These are phyloP conservation scores for Gallirallus australis DNA, from an alignment of 2,797 vertebrate genomes.

Conservation along the genomic window DNA sequence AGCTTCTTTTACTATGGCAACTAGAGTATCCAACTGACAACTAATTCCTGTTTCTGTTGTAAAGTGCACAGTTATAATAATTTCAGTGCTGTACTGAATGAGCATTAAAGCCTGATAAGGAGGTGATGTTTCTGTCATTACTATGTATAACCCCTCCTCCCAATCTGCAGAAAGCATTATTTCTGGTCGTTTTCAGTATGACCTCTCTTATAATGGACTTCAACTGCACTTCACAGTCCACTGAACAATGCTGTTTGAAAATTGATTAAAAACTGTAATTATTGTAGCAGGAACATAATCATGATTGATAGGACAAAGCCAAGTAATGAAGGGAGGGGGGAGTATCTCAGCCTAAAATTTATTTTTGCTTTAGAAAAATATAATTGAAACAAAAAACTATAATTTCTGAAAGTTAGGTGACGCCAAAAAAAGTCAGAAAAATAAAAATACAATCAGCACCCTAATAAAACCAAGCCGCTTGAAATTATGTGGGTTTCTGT, in stretches of 20 bases:
- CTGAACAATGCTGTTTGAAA: constrained; percentile 31
- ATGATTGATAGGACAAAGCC: constrained; percentile 35
- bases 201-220: background rate
- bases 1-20: background rate
- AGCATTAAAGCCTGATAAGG: constrained; percentile 6
- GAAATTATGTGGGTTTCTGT: background rate
- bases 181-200: background rate
- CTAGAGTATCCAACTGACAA: background rate
- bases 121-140: background rate
- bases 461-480: background rate
- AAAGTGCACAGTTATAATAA: constrained; percentile 31
- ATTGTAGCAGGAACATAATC: constrained; percentile 27
- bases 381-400: background rate
- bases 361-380: background rate
- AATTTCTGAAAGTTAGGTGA: background rate
- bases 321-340: background rate
- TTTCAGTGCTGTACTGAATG: background rate
- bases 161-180: background rate
- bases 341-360: background rate
- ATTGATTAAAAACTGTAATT: constrained; percentile 63
- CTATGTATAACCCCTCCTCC: background rate
- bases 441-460: background rate
- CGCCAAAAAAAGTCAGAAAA: background rate
- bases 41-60: constrained; percentile 27
- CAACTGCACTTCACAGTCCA: constrained; percentile 32